These are phyloP conservation scores for Phoenicopterus ruber DNA, from an alignment of 2,113 vertebrate species.

Conservation along the genomic window DNA sequence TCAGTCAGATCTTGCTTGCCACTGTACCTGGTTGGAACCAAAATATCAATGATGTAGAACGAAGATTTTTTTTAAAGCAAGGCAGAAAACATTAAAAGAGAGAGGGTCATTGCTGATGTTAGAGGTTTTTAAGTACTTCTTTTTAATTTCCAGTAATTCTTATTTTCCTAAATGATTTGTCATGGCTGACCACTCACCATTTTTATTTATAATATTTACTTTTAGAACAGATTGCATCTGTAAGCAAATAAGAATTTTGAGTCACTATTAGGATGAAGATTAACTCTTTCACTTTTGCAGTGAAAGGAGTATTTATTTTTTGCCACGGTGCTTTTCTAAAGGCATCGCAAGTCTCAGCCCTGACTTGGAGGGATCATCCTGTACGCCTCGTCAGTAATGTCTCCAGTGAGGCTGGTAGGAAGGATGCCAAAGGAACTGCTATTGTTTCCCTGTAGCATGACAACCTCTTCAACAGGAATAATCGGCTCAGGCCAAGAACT, in stretches of 20 bases:
- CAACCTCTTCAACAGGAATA: constrained; percentile 7
- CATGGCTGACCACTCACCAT: neutral
- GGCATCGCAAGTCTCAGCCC: neutral
- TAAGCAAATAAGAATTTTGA: neutral
- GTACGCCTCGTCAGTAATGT: neutral
- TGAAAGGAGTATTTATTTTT: neutral
- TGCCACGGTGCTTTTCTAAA: neutral
- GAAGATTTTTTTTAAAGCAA: neutral
- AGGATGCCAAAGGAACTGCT: neutral
- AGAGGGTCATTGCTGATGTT: neutral
- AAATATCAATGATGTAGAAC: neutral
- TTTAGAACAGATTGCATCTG: neutral
- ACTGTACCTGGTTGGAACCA: neutral
- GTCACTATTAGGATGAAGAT: neutral
- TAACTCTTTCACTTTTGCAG: neutral
- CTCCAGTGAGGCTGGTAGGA: neutral
- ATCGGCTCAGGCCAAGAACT: neutral
- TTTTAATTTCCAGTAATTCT: neutral
- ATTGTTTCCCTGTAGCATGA: neutral
- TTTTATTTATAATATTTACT: neutral
- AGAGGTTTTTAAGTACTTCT: neutral
- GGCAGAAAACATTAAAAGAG: neutral
- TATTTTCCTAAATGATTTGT: neutral
- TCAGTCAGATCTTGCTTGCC: neutral
- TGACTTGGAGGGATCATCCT: neutral